Evolutionary conservation across 37 sponge, comb jelly and placozoan genomes (phyloP).

Genomic region (Cladorhizidae sp.): DNA sequence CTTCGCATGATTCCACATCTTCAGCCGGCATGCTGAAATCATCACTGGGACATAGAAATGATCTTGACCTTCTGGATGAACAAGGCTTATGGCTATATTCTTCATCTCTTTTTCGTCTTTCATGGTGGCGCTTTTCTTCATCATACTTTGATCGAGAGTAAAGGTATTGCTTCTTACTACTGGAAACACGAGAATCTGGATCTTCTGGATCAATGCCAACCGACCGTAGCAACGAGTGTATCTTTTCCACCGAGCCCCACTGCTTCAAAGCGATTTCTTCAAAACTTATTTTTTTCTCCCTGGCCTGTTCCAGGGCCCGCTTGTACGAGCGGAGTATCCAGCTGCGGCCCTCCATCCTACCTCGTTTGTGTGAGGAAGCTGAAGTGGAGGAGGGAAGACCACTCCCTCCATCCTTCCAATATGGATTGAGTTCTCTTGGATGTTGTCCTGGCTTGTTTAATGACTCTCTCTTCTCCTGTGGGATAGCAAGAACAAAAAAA

Average conservation of each 20-base stretch:
- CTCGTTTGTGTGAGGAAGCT: not conserved
- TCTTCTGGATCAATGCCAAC: slow-evolving; percentile 69
- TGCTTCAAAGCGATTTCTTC: slow-evolving; percentile 58
- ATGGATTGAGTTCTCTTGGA: slow-evolving; percentile 80
- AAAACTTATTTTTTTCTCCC: slow-evolving; percentile 23
- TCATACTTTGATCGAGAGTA: slow-evolving; percentile 7
- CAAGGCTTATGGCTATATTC: not conserved
- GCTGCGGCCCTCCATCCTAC: slow-evolving; percentile 65
- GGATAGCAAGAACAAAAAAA: no score
- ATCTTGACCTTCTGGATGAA: not conserved
- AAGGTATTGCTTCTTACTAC: not conserved
- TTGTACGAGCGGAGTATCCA: slow-evolving; percentile 79
- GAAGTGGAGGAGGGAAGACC: slow-evolving; percentile 48
- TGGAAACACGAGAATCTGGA: not conserved
- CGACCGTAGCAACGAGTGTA: slow-evolving; percentile 38
- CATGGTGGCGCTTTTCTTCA: not conserved
- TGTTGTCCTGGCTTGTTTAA: slow-evolving; percentile 67
- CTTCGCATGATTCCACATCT: not conserved
- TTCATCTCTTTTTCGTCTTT: not conserved
- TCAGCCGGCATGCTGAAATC: not conserved
- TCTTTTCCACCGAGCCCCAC: slow-evolving; percentile 79
- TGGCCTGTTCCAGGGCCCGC: slow-evolving; percentile 70
- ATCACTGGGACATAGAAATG: slow-evolving; percentile 1
- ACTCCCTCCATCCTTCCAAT: slow-evolving; percentile 83
- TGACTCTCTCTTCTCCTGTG: no score